Percentiles rank a stretch among this genome's conserved stretches.
phyloP scores from a whole-genome alignment of 1,140 invertebrate species.

The Polyergus mexicanus region DNA sequence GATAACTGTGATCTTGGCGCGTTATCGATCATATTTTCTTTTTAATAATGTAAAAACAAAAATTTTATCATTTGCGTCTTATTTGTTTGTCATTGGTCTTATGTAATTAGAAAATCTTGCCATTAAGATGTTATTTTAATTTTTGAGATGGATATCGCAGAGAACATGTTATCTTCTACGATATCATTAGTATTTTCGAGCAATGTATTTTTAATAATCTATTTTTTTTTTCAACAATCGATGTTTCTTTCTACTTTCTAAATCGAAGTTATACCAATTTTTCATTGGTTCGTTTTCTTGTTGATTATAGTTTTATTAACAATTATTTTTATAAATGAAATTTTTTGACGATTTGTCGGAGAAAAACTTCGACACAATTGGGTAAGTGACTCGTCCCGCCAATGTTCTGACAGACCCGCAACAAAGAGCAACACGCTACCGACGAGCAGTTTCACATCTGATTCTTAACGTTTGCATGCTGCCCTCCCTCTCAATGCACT shows the following conservation, averaged over 20 bases:
- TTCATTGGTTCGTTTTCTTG: too few relatives aligned
- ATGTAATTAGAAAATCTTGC: constrained; percentile 21
- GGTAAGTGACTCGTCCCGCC: constrained; percentile 66
- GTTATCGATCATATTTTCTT: background rate
- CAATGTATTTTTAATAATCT: background rate
- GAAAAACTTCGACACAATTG: constrained; percentile 30
- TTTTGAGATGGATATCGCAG: constrained; percentile 2
- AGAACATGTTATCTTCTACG: background rate
- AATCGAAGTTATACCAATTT: constrained; percentile 25
- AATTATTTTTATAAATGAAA: constrained; percentile 25
- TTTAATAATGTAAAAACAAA: background rate
- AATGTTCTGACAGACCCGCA: constrained; percentile 26
- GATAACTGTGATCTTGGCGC: constrained; percentile 8
- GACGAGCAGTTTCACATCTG: constrained; percentile 66
- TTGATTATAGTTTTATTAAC: constrained; percentile 24
- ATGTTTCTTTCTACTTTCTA: background rate
- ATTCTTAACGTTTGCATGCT: constrained; percentile 86
- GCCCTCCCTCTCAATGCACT: constrained; percentile 81
- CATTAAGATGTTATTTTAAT: constrained; percentile 9
- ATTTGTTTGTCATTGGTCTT: constrained; percentile 21
- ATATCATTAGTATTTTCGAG: background rate
- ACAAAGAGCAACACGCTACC: background rate
- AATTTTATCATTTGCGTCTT: background rate
- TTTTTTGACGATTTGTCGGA: background rate
- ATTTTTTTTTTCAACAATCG: background rate